Percentiles rank a stretch among this genome's conserved stretches.
Conservation (phyloP, 2,797 vertebrate genomes). For the Sebastes vulpes region DNA sequence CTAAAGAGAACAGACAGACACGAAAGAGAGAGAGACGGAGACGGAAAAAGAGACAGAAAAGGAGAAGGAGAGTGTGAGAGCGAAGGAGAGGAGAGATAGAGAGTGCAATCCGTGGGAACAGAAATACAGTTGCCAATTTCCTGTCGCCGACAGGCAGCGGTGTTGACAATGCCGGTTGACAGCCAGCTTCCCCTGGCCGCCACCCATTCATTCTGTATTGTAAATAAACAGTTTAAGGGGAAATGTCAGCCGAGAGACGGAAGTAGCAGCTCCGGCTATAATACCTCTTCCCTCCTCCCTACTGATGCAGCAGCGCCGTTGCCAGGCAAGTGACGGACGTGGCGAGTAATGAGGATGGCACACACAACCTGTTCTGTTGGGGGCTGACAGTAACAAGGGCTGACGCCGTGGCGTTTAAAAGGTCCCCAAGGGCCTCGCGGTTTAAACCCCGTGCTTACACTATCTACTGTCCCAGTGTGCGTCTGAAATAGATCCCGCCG, state of each 20-base stretch:
- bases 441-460: conserved; percentile 58
- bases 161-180: conserved; percentile 77
- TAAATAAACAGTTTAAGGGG: conserved; percentile 82
- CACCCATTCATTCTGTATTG: conserved; percentile 70
- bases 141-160: conserved; percentile 72
- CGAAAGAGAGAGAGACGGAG: background rate
- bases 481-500: conserved; percentile 47
- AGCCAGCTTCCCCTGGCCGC: conserved; percentile 67
- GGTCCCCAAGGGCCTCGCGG: conserved; percentile 60
- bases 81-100: conserved; percentile 31
- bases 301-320: conserved; percentile 32
- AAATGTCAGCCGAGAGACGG: conserved; percentile 70
- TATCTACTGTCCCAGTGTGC: conserved; percentile 21
- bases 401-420: conserved; percentile 76
- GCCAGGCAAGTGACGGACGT: conserved; percentile 72
- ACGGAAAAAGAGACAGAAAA: conserved; percentile 23
- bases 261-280: conserved; percentile 56
- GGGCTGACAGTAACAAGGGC: conserved; percentile 74
- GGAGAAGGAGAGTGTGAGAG: conserved; percentile 27
- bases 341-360: conserved; percentile 80
- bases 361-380: conserved; percentile 74
- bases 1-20: conserved; percentile 43
- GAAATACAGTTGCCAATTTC: conserved; percentile 81
- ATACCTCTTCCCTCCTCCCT: conserved; percentile 45
- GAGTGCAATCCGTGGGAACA: conserved; percentile 59